Evolutionary conservation across 2,888 invertebrate genomes (phyloP).

Genomic region (Apamea sordens): DNA sequence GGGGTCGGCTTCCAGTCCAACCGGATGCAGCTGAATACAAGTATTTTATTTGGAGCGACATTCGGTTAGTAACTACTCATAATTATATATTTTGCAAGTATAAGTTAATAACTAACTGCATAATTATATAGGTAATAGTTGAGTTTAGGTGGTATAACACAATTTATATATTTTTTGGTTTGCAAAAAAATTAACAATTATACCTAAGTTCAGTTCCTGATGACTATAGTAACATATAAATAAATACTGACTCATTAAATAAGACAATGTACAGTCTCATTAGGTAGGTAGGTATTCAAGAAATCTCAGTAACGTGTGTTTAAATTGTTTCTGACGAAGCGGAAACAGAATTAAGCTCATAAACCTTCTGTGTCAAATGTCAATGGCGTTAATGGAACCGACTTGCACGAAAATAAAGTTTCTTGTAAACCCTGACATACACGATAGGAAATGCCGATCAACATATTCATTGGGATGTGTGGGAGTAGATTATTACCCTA

Average conservation of each 20-base stretch:
- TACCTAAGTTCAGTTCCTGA: not conserved
- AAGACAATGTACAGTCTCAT: constrained; percentile 2
- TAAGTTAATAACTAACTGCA: not conserved
- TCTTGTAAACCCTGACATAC: constrained; percentile 64
- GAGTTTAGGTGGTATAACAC: not conserved
- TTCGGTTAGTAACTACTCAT: not conserved
- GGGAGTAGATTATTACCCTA: not conserved
- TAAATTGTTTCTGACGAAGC: constrained; percentile 35
- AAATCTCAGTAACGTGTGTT: constrained; percentile 34
- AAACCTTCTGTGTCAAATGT: constrained; percentile 67
- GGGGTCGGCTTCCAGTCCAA: no score
- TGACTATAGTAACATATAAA: not conserved
- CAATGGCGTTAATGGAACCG: constrained; percentile 60
- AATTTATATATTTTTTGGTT: no score
- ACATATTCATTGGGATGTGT: constrained; percentile 43
- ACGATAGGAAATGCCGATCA: constrained; percentile 47
- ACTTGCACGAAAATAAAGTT: constrained; percentile 44
- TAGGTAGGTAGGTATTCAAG: constrained; percentile 12
- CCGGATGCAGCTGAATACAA: no score
- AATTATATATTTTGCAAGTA: not conserved
- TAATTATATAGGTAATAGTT: not conserved
- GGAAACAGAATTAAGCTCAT: constrained; percentile 48
- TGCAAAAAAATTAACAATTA: not conserved
- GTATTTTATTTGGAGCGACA: no score
- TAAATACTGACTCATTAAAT: constrained; percentile 6